Percentiles rank a stretch among this genome's conserved stretches.
Conservation (phyloP, 2,113 vertebrate species). For the Phyllostomus hastatus region DNA sequence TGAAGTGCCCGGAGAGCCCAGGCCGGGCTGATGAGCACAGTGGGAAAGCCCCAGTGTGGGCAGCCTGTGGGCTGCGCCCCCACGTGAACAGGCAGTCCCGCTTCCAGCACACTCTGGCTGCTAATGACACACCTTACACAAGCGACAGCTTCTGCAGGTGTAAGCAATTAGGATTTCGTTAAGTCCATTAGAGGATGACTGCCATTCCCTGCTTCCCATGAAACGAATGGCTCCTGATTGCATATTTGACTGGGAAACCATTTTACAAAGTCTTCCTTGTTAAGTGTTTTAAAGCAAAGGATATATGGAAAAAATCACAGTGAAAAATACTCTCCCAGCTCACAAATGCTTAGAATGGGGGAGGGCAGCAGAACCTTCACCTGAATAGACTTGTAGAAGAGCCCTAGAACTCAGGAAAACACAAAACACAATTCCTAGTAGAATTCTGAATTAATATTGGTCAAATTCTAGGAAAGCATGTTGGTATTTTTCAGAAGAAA, state of each 20-base stretch:
- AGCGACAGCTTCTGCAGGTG: constrained; percentile 24
- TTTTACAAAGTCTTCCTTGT: constrained; percentile 39
- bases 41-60: not conserved
- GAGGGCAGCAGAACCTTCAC: not conserved
- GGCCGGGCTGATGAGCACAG: not conserved
- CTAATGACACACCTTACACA: not conserved
- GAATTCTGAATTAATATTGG: not conserved
- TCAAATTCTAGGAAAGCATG: not conserved
- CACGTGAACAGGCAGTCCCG: not conserved
- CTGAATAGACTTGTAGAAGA: no score
- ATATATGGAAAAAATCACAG: not conserved
- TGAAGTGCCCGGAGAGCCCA: not conserved
- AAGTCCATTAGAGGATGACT: not conserved
- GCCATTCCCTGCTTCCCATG: not conserved
- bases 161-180: constrained; percentile 16
- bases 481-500: not conserved
- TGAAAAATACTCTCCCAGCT: not conserved
- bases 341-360: not conserved
- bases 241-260: not conserved
- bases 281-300: constrained; percentile 38
- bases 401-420: not conserved
- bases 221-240: constrained; percentile 54
- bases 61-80: not conserved
- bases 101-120: not conserved
- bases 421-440: not conserved